Base-by-base conservation (phyloP, 37 sponge, comb jelly and placozoan genomes). In the Lycopodina hypogea region DNA sequence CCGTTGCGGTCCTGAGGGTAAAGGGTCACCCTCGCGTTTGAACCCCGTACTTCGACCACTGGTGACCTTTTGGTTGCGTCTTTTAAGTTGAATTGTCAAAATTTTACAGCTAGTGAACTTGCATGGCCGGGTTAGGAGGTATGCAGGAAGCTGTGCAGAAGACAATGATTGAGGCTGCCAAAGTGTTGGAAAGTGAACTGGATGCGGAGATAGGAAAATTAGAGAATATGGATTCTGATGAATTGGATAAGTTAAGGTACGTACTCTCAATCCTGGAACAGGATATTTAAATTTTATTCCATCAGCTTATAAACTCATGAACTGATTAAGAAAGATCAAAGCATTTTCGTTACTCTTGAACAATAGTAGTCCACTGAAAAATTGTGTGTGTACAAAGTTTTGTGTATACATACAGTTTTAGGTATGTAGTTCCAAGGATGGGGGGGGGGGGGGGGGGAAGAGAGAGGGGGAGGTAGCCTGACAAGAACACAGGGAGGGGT, bases 131-230 rank as follows among this genome's bases (percentile, higher is more conserved):
- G 38, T 30, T 36, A 35, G 19, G 21, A 40, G 29, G 36, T 33
- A 59, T 81, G 17, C 72, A 58, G 41, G 48, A 42, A 21, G 82
- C 38, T 0, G 78, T 92, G 17, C 90, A 86, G 56, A 76, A 77
- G 59, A 68, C 74, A 9, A 53, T 96, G 7, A 29, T 96, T 21
- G 45, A 89, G 36, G 93, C 88, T 22, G 74, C 93, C 18, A 86
- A 81, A 30, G 84, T 84, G 0, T 42, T 96, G 12, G 96, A 96
- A 52, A 86, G 80, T 2, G 85, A 92, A 55, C 58, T 96, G 18
- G 96, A 96, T 66, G 82, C 78, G 1, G 98, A 97, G 66, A 87
- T 97, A 33, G 93, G 92, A 11, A 74, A 82, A 21, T 61, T 95
- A 37, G 98, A 94, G 17, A 78, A 83, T 21, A 52, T 93, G 80